A percentile compares a stretch with the other conserved stretches of the same genome.
Evolutionary conservation across 2,888 invertebrate species (phyloP).

Genomic region (Rugalucina vietnamica): DNA sequence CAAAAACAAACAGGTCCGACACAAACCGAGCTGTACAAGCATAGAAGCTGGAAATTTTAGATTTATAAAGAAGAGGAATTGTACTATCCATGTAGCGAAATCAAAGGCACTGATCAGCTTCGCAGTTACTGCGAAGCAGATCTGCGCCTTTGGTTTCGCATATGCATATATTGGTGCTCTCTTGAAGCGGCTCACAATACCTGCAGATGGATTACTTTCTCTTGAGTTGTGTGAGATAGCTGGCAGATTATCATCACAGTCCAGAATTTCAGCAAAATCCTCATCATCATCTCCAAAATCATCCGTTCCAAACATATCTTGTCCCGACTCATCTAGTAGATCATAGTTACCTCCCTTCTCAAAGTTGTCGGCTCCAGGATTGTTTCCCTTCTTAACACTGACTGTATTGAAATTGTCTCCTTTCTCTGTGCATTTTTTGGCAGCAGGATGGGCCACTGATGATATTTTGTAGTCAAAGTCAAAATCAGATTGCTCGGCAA

Average conservation of each 20-base stretch:
- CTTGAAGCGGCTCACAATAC: too few relatives aligned
- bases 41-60: too few relatives aligned
- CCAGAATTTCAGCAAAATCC: slow-evolving; percentile 53
- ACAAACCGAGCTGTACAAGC: too few relatives aligned
- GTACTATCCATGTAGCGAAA: too few relatives aligned
- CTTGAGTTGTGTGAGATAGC: not conserved
- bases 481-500: slow-evolving; percentile 51
- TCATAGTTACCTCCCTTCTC: slow-evolving; percentile 32
- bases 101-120: too few relatives aligned
- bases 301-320: slow-evolving; percentile 38
- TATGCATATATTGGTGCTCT: too few relatives aligned
- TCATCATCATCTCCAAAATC: slow-evolving; percentile 63
- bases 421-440: not conserved
- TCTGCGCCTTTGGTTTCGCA: too few relatives aligned
- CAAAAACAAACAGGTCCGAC: too few relatives aligned
- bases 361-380: not conserved
- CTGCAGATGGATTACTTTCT: not conserved
- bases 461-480: slow-evolving; percentile 55
- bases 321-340: slow-evolving; percentile 25
- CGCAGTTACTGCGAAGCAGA: too few relatives aligned
- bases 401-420: not conserved
- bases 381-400: slow-evolving; percentile 1
- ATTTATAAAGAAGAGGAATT: too few relatives aligned
- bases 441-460: not conserved
- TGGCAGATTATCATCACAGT: slow-evolving; percentile 32